Evolutionary conservation across 2,113 vertebrate genomes (phyloP).

Genomic region (Entelurus aequoreus): DNA sequence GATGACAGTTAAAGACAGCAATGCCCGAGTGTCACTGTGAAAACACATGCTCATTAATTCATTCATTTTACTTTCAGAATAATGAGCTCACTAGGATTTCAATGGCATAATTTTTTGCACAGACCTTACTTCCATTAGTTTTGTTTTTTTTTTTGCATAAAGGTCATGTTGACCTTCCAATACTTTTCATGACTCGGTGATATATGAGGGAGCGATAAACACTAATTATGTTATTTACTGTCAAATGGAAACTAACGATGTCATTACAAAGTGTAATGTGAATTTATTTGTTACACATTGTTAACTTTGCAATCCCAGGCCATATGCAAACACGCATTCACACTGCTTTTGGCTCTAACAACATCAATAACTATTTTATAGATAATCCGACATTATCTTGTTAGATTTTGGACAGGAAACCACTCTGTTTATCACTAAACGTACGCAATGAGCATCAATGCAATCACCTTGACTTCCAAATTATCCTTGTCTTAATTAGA

Average conservation of each 20-base stretch:
- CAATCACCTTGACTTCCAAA: conserved; percentile 9
- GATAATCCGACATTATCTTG: conserved; percentile 47
- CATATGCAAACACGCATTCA: conserved; percentile 4
- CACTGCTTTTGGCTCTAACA: conserved; percentile 15
- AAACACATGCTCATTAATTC: conserved; percentile 31
- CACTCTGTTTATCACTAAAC: conserved; percentile 32
- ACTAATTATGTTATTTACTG: conserved; percentile 22
- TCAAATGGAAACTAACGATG: conserved; percentile 45
- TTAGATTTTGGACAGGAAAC: conserved; percentile 34
- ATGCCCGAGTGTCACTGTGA: conserved; percentile 18
- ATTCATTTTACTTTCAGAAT: conserved; percentile 32
- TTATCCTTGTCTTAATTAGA: conserved; percentile 14
- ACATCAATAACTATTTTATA: conserved; percentile 35
- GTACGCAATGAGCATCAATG: conserved; percentile 24
- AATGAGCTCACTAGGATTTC: conserved; percentile 34
- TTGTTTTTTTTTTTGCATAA: neutral
- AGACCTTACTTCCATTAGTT: conserved; percentile 14
- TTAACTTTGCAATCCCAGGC: conserved; percentile 20
- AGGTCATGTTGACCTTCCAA: conserved; percentile 9
- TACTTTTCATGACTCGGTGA: neutral
- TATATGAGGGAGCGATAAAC: neutral
- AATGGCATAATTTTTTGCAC: conserved; percentile 26
- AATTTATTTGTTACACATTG: conserved; percentile 36
- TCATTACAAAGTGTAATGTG: conserved; percentile 44
- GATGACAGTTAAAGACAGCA: conserved; percentile 21